Evolutionary conservation across 1,140 invertebrate species (phyloP).

Genomic region (Globodera rostochiensis): DNA sequence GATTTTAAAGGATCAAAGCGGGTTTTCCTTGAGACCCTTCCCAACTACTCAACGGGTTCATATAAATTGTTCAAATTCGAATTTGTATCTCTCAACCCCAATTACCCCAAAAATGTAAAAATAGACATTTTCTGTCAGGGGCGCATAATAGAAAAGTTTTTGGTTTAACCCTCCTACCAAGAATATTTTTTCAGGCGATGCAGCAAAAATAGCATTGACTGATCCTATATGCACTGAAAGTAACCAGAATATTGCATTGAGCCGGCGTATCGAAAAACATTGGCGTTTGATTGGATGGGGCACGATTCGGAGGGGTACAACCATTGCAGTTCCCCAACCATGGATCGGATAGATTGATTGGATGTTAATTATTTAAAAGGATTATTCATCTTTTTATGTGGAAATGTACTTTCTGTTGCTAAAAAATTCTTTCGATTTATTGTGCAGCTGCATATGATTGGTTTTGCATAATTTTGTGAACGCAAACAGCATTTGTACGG

Average conservation of each 20-base stretch:
- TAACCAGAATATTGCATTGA: constrained; percentile 96
- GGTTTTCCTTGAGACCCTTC: no score
- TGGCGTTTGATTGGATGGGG: constrained; percentile 98
- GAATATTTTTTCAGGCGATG: constrained; percentile 73
- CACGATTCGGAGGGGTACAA: constrained; percentile 72
- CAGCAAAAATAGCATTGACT: constrained; percentile 93
- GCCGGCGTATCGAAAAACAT: constrained; percentile 95
- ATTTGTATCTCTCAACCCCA: not conserved
- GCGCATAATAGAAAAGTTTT: no score
- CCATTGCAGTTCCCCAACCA: constrained; percentile 32
- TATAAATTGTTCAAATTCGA: not conserved
- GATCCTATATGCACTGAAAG: constrained; percentile 98
- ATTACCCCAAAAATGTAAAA: not conserved
- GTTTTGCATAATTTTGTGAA: no score
- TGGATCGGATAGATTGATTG: not conserved
- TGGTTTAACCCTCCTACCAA: no score
- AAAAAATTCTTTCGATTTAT: not conserved
- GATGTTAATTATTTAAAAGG: not conserved
- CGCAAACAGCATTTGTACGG: no score
- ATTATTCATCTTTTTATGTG: constrained; percentile 4
- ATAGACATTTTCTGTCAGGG: no score
- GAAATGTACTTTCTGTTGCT: not conserved
- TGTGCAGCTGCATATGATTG: no score
- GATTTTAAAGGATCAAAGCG: not conserved
- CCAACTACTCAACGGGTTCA: no score